Evolutionary conservation across 2,888 invertebrate genomes (phyloP).

Genomic region (Pediacus dermestoides): DNA sequence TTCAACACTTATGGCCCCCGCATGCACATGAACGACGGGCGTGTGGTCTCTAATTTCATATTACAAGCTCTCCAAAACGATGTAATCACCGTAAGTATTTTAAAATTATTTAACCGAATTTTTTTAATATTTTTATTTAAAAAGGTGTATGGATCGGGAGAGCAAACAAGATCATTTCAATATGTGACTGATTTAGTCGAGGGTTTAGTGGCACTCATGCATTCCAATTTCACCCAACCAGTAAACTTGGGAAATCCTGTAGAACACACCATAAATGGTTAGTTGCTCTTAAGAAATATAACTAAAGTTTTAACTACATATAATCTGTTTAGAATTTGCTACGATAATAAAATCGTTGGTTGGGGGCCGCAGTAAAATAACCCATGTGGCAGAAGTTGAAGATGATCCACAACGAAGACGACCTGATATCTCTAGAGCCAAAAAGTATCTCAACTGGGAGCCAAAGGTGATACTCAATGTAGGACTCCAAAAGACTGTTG

Average conservation of each 20-base stretch:
- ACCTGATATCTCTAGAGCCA: constrained; percentile 90
- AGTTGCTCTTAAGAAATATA: too few relatives aligned
- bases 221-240: constrained; percentile 86
- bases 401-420: constrained; percentile 95
- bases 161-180: constrained; percentile 94
- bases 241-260: constrained; percentile 98
- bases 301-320: too few relatives aligned
- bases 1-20: constrained; percentile 99
- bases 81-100: constrained; percentile 79
- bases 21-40: constrained; percentile 98
- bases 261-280: constrained; percentile 91
- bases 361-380: constrained; percentile 81
- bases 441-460: constrained; percentile 81
- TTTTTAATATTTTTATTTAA: not conserved
- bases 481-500: constrained; percentile 88
- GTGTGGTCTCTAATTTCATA: constrained; percentile 98
- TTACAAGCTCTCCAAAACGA: constrained; percentile 93
- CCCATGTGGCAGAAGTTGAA: constrained; percentile 80
- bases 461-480: constrained; percentile 83
- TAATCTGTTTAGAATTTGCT: constrained; percentile 89
- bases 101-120: constrained; percentile 5
- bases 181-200: constrained; percentile 97
- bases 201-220: constrained; percentile 89
- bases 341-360: constrained; percentile 78
- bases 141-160: constrained; percentile 83